Base-by-base conservation (phyloP, 2,113 vertebrate genomes). In the Mirza zaza region DNA sequence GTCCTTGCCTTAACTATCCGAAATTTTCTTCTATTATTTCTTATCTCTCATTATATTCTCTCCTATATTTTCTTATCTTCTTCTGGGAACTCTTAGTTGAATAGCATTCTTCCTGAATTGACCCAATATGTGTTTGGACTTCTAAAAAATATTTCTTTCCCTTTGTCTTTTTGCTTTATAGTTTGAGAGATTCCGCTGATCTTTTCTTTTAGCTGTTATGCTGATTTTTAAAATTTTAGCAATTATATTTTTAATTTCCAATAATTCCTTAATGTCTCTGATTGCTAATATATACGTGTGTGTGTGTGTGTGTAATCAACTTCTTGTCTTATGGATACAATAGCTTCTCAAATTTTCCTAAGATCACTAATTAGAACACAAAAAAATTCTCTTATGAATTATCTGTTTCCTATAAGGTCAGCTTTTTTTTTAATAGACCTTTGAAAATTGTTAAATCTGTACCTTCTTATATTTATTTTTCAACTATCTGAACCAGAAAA, bases 401-500 rank as follows among this genome's bases (percentile, higher is more conserved):
- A 63, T 65, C 29, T 91, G 4, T 80, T 94, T 94, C 57, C 20
- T 36, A 65, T n/a, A 81, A 50, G 8, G 34, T 92, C 36, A 67
- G 85, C 12, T 45, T 61, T 45, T 86, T 39, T 34, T 8, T 42
- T 29, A 34, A 50, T 52, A 39, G 50, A 65, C 6, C 75, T 68
- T 77, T 61, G 29, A 96, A 96, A 96, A 77, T 1, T 52, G 61
- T 68, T 95, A 71, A 67, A 59, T 87, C 36, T 73, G 73, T 67
- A 87, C 10, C 21, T 77, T 57, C 68, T 93, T 90, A 42, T 48
- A 25, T 14, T 75, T 90, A 42, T 79, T 93, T 97, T 96, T 79
- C 65, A 93, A 82, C 39, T 52, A 79, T 87, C 36, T 71, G 36
- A 91, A 67, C 50, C 36, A 79, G 32, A 65, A 93, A 95, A 86